Evolutionary conservation across 2,113 vertebrate genomes (phyloP), one percentile per base, ranked within the genome.

Genomic region (Phoxinus phoxinus): DNA sequence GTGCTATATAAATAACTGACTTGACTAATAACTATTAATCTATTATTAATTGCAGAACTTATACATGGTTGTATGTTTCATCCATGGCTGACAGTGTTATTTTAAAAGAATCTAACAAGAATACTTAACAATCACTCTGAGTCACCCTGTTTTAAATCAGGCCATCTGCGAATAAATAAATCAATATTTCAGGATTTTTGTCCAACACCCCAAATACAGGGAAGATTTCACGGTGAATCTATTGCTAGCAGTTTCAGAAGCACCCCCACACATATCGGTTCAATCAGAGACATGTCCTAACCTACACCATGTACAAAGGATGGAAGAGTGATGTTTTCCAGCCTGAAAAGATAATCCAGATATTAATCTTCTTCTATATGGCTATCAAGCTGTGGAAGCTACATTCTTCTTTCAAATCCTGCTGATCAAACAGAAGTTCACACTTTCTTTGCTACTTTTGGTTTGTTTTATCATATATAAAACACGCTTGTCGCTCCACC

Each of bases 281-380:
- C 35, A 84, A 77, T 77, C 58, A 67, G 41, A 77, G 30, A 76
- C 84, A 53, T 10, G 73, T 37, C 59, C 84, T 78, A 76, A 59
- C 53, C 44, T 25, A 32, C 4, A 76, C 72, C 37, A n/a, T 48
- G 17, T 74, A 59, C 15, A 37, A 30, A 27, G n/a, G n/a, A 44
- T 21, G 51, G 13, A 73, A 84, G 82, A 61, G 37, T 61, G 35
- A 46, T 84, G 82, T 35, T 75, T 58, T 12, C 65, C 15, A 75
- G 48, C 8, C 58, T 63, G 35, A 23, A 30, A 63, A n/a, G 61
- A 48, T 30, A 37, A 63, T 44, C 32, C 23, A 80, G 63, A 79
- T 79, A 79, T 41, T 11, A 8, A 77, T 85, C 76, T 72, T 85
- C 76, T 72, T 32, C 61, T 30, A 8, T 72, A 51, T 61, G 25